Evolutionary conservation across 2,888 invertebrate species (phyloP).

Genomic region (Xylophagus ater): DNA sequence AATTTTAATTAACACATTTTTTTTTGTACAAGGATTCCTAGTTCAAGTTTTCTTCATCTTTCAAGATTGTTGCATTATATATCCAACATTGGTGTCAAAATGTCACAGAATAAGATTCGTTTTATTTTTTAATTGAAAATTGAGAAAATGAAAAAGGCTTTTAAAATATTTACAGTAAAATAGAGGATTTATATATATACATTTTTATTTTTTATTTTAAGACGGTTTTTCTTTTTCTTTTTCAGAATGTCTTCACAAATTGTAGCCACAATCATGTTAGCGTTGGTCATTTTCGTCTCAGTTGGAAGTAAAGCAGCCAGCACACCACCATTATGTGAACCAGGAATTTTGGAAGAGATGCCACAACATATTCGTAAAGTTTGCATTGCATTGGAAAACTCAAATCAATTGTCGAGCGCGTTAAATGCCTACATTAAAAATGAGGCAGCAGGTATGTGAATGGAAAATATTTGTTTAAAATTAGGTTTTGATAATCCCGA

Average conservation of each 20-base stretch:
- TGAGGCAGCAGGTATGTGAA: slow-evolving; percentile 34
- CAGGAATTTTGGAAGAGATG: slow-evolving; percentile 45
- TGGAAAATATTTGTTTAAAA: too few relatives aligned
- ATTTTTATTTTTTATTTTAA: not conserved
- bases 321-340: slow-evolving; percentile 45
- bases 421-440: slow-evolving; percentile 36
- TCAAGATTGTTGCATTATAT: too few relatives aligned
- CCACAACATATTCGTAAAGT: slow-evolving; percentile 47
- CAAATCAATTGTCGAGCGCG: slow-evolving; percentile 33
- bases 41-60: too few relatives aligned
- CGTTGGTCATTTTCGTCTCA: slow-evolving; percentile 21
- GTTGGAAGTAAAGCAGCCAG: slow-evolving; percentile 23
- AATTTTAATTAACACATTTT: too few relatives aligned
- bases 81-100: too few relatives aligned
- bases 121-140: too few relatives aligned
- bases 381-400: slow-evolving; percentile 44
- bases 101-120: too few relatives aligned
- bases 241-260: slow-evolving; percentile 32
- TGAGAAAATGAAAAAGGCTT: too few relatives aligned
- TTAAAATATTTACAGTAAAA: too few relatives aligned
- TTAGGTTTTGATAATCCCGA: too few relatives aligned
- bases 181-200: too few relatives aligned
- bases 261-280: slow-evolving; percentile 23
- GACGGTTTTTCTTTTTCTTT: slow-evolving; percentile 9
- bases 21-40: too few relatives aligned